Evolutionary conservation across 2,113 vertebrate genomes (phyloP).

Genomic region (Rafetus swinhoei): DNA sequence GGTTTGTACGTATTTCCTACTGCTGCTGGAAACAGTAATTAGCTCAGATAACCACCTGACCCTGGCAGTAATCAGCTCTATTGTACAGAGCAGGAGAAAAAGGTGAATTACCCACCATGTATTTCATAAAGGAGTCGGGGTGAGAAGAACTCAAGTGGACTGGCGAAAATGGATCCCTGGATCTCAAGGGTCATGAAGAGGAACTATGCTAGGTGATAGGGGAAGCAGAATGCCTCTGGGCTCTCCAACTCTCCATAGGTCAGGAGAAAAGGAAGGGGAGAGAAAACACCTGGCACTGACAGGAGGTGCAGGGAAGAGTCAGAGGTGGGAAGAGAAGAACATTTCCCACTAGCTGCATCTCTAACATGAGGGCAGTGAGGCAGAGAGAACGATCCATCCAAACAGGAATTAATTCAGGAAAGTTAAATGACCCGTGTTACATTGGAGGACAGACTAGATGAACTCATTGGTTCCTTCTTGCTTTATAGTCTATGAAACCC

Average conservation of each 20-base stretch:
- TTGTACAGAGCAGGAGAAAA: conserved; percentile 40
- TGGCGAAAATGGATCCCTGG: background rate
- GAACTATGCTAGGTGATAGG: background rate
- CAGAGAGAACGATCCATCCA: background rate
- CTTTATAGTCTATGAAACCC: background rate
- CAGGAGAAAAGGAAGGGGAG: background rate
- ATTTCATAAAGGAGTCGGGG: background rate
- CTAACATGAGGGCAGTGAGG: background rate
- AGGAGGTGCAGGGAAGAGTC: background rate
- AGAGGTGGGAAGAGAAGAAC: background rate
- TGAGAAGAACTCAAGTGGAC: conserved; percentile 4
- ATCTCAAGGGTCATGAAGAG: background rate
- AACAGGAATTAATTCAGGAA: background rate
- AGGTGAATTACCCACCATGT: conserved; percentile 15
- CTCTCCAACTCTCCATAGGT: background rate
- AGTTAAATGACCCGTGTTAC: background rate
- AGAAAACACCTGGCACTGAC: background rate
- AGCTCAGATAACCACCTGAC: conserved; percentile 56
- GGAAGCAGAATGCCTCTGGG: background rate
- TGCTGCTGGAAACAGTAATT: conserved; percentile 73
- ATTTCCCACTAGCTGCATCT: background rate
- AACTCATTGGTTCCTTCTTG: background rate
- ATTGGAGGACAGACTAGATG: background rate
- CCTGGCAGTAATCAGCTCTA: conserved; percentile 49
- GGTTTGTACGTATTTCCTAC: conserved; percentile 47